A percentile compares a stretch with the other conserved stretches of the same genome.
These are phyloP conservation scores for Porites divaricata DNA, from an alignment of 92 coral and sea anemone species.

Conservation along the genomic window DNA sequence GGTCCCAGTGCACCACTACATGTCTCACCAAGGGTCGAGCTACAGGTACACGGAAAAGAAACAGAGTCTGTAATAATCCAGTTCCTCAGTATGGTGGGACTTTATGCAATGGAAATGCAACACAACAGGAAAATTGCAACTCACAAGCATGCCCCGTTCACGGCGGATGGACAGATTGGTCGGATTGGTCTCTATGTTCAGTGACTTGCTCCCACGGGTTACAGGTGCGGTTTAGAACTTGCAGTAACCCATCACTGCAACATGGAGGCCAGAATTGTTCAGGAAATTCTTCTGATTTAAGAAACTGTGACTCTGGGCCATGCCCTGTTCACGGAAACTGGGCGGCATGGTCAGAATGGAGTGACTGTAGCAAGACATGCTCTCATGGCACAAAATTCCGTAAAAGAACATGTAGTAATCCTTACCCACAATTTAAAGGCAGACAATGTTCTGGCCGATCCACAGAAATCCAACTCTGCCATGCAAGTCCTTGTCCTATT, in stretches of 20 bases:
- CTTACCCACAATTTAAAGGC: constrained; percentile 74
- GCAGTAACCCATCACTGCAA: constrained; percentile 60
- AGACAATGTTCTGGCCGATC: constrained; percentile 58
- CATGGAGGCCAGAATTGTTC: constrained; percentile 74
- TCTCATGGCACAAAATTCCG: constrained; percentile 63
- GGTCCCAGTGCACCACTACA: constrained; percentile 79
- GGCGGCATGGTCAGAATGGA: constrained; percentile 86
- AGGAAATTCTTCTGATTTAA: constrained; percentile 68
- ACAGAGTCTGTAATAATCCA: constrained; percentile 65
- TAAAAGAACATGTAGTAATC: constrained; percentile 68
- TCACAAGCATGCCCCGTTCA: constrained; percentile 70
- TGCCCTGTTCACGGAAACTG: constrained; percentile 87
- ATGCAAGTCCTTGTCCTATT: constrained; percentile 52
- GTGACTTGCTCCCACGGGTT: constrained; percentile 73
- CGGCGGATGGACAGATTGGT: constrained; percentile 82
- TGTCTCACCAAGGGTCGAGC: constrained; percentile 40
- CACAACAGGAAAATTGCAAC: constrained; percentile 58
- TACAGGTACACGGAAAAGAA: constrained; percentile 62
- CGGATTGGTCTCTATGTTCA: constrained; percentile 80
- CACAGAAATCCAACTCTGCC: constrained; percentile 46
- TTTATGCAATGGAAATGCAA: constrained; percentile 49
- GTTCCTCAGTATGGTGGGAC: constrained; percentile 70
- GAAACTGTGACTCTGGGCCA: constrained; percentile 49
- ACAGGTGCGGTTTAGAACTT: constrained; percentile 57
- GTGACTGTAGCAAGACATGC: constrained; percentile 77